Base-by-base conservation (phyloP, 2,797 vertebrate species). In the Holocentrus rufus region DNA sequence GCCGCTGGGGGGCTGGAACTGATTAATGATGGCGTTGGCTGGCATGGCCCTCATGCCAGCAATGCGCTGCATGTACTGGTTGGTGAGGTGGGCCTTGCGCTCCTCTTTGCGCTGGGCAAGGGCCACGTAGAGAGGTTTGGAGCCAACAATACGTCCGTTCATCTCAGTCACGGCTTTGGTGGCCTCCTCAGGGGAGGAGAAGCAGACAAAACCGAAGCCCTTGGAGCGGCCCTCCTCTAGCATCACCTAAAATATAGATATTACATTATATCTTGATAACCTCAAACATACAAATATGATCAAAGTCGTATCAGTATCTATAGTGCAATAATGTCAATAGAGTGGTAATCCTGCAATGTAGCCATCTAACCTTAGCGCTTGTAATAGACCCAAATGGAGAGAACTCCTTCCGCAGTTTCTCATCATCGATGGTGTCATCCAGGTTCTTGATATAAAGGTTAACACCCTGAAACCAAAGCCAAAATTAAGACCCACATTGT, bases 371-470 rank as follows among this genome's bases (percentile, higher is more conserved):
- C 96, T 99, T 99, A 56, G 98, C 95, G 76, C 98, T 99, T 1
- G 98, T 99, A 77, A 99, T 99, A 61, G 97, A 98, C 10, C 98
- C 98, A 56, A 99, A 99, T 18, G 98, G 98, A 79, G 97, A 95
- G 92, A 99, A 99, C 83, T 99, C 98, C 85, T 98, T 99, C 55
- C 98, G 95, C 86, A 99, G 92, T 87, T 99, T 99, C 89, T 99
- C 98, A 76, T 99, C 98, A 39, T 99, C 98, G 50, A 99, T 99
- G 71, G 97, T 99, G 92, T 99, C 98, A 85, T 99, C 98, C 72
- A 99, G 88, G 88, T 99, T 99, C 91, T 99, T 99, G 86, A 99
- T 99, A 91, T 99, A 99, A 22, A 99, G 93, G 88, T 99, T 99
- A 69, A 99, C 98, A 65, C 98, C 98, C 98, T 99, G 84, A 62